Base-by-base conservation (phyloP, 2,113 vertebrate genomes). In the Alexandromys fortis region DNA sequence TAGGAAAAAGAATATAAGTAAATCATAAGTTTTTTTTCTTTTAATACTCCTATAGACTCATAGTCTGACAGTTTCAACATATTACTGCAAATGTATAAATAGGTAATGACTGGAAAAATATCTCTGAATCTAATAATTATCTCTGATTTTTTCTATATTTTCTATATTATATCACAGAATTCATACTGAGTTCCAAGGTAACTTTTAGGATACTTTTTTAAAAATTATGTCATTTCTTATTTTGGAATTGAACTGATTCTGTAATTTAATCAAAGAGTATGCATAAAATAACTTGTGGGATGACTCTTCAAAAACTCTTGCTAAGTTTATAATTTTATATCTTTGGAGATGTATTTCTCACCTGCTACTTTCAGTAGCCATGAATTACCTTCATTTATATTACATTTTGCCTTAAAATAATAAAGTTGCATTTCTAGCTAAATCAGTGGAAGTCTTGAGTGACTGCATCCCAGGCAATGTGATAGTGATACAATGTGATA, bases 151-250 rank as follows among this genome's bases (percentile, higher is more conserved):
- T 89, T 65, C 42, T 38, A 6, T 3, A 58, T 86, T 70, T 89
- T 65, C 33, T 38, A 4, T 2, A 58, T 91, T 95, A 91, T 65
- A 79, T 86, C n/a, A 92, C 87, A 94, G 49, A 42, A 63, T 63
- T 63, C 61, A 49, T 49, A 49, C 33, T 26, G 17, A 47, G 19
- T 79, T 4, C 58, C 5, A 81, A 78, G 11, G 17, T 5, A 94
- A 68, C 22, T 0, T 89, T 91, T 14, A 14, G 61, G 96, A 85
- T 68, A 47, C 38, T 2, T 73, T 86, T 96, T 38, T 95, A 85
- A 95, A 98, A 98, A 83, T 93, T 30, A 42, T 42, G 30, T 70
- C 3, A 9, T 30, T 38, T 92, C 0, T 87, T 38, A 94, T 16
- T 70, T 90, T 92, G 86, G 24, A 86, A 82, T 92, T 94, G 70